Conservation (phyloP, 2,113 vertebrate species). For the Leucopternis melanops region DNA sequence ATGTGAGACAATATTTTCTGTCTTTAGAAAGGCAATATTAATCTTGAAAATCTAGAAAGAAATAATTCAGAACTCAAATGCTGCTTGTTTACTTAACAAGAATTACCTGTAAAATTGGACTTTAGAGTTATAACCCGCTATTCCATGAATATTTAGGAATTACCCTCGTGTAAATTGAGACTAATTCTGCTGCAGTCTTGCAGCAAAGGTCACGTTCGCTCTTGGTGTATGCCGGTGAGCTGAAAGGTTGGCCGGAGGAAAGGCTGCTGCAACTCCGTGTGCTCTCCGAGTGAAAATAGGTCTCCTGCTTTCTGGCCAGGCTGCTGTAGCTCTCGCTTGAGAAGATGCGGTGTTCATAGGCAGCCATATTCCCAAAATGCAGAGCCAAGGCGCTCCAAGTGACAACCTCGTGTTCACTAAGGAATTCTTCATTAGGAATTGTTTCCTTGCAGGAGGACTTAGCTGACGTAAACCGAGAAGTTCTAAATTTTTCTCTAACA, state of each 20-base stretch:
- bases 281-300: not conserved
- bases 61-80: not conserved
- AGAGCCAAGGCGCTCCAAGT: not conserved
- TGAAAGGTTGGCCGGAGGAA: not conserved
- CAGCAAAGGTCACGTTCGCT: not conserved
- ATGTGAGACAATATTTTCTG: not conserved
- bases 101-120: not conserved
- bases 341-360: not conserved
- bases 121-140: not conserved
- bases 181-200: not conserved
- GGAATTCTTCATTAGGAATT: not conserved
- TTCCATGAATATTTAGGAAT: not conserved
- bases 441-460: conserved; percentile 80
- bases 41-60: not conserved
- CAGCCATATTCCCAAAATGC: not conserved
- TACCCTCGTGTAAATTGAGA: fast-evolving
- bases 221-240: fast-evolving
- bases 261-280: not conserved
- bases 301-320: not conserved
- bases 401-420: not conserved
- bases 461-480: conserved; percentile 69
- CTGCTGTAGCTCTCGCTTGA: not conserved
- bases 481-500: conserved; percentile 26
- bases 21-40: not conserved
- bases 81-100: not conserved